phyloP scores from a whole-genome alignment of 2,113 vertebrate species.

The Chloropsis cyanopogon region DNA sequence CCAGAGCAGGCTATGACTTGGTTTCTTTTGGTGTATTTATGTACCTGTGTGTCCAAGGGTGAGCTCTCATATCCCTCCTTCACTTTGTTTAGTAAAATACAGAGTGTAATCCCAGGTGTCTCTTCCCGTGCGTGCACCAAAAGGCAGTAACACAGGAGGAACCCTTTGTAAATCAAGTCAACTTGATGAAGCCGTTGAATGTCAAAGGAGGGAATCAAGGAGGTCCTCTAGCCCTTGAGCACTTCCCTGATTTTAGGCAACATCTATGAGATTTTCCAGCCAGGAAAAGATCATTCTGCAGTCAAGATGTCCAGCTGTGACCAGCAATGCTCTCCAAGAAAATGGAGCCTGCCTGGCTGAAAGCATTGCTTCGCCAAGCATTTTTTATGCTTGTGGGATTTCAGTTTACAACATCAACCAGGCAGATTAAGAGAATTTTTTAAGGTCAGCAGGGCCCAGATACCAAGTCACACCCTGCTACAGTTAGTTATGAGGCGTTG shows the following conservation, averaged over 20 bases:
- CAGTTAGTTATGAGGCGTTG: neutral
- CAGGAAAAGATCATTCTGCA: neutral
- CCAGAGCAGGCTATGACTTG: neutral
- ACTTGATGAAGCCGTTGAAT: neutral
- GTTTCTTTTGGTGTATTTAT: neutral
- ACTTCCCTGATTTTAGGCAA: neutral
- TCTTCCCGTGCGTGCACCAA: neutral
- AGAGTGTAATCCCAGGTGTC: neutral
- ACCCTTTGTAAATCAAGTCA: neutral
- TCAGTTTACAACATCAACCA: constrained; percentile 4
- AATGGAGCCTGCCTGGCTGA: neutral
- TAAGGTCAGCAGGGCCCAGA: constrained; percentile 12
- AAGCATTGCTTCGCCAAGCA: neutral
- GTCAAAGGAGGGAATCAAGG: neutral
- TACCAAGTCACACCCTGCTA: constrained; percentile 29
- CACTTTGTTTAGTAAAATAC: neutral
- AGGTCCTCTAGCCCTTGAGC: neutral
- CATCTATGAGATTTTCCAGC: neutral
- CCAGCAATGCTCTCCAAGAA: constrained; percentile 1
- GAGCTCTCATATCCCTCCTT: neutral
- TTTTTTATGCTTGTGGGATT: constrained; percentile 6
- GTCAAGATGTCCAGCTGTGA: constrained; percentile 15
- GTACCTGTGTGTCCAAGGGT: neutral
- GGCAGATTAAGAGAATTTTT: neutral
- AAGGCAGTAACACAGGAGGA: neutral